Evolutionary conservation across 1,140 invertebrate species (phyloP).

Genomic region (Lanistes nyassanus): DNA sequence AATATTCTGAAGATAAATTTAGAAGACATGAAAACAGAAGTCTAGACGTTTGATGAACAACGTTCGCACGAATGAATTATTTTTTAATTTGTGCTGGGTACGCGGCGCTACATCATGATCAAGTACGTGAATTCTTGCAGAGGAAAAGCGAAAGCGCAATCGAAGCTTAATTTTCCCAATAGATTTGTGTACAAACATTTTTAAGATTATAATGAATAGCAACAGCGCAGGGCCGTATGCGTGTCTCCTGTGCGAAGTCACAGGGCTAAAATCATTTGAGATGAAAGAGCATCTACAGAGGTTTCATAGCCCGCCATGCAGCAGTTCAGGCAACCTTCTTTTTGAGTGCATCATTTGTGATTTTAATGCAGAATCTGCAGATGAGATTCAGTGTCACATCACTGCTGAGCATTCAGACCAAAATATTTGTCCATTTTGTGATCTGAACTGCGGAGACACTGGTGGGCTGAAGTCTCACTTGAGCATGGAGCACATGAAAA

Average conservation of each 20-base stretch:
- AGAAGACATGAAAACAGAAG: no score
- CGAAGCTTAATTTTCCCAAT: no score
- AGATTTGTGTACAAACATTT: no score
- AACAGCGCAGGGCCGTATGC: conserved; percentile 43
- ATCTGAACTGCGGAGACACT: conserved; percentile 25
- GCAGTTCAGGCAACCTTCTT: no score
- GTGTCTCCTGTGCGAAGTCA: conserved; percentile 85
- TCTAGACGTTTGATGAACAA: no score
- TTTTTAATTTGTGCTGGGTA: no score
- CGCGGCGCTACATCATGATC: no score
- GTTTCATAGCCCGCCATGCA: conserved; percentile 69
- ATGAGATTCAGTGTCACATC: conserved; percentile 47
- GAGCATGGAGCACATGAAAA: background rate
- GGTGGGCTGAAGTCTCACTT: conserved; percentile 28
- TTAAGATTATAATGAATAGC: conserved; percentile 15
- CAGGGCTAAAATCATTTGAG: conserved; percentile 81
- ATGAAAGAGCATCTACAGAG: conserved; percentile 81
- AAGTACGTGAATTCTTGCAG: no score
- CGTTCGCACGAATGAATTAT: no score
- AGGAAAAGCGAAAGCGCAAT: no score
- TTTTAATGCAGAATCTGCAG: conserved; percentile 75
- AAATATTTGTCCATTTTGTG: conserved; percentile 27
- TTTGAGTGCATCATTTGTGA: conserved; percentile 81
- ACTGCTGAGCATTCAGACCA: conserved; percentile 15
- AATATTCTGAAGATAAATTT: no score